phyloP scores from a whole-genome alignment of 2,888 invertebrate genomes.

The Tetranychus truncatus region DNA sequence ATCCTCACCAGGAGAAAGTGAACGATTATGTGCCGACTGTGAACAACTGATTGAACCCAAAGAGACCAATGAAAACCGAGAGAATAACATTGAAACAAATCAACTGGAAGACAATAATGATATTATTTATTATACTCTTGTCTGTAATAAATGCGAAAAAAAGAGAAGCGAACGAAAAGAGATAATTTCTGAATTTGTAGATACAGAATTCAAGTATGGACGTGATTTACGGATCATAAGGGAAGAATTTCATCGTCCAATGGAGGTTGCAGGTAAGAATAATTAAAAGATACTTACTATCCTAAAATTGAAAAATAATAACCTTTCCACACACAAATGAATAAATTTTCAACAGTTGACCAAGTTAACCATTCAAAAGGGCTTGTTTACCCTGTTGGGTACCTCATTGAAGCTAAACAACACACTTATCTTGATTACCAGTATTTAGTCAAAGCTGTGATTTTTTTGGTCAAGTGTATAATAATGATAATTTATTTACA shows the following conservation, averaged over 20 bases:
- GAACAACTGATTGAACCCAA: constrained; percentile 60
- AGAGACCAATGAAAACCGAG: constrained; percentile 31
- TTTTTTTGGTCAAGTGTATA: no score
- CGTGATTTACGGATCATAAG: constrained; percentile 75
- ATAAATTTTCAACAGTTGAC: no score
- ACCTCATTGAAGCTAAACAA: no score
- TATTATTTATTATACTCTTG: constrained; percentile 12
- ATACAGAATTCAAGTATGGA: constrained; percentile 87
- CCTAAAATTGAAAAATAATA: background rate
- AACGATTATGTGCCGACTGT: constrained; percentile 66
- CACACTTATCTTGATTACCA: no score
- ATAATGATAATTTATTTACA: no score
- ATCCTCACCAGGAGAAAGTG: constrained; percentile 24
- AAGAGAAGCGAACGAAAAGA: constrained; percentile 75
- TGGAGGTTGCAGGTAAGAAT: constrained; percentile 54
- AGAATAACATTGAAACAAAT: constrained; percentile 12
- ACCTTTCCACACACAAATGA: background rate
- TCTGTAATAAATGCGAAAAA: constrained; percentile 67
- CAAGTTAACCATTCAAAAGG: no score
- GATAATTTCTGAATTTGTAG: constrained; percentile 81
- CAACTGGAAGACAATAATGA: background rate
- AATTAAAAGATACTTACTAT: no score
- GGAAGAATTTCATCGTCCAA: constrained; percentile 45
- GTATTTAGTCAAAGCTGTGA: no score
- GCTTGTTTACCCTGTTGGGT: no score